These are phyloP conservation scores for Drosophila arawakana DNA, from an alignment of 1,140 invertebrate genomes.

Conservation along the genomic window DNA sequence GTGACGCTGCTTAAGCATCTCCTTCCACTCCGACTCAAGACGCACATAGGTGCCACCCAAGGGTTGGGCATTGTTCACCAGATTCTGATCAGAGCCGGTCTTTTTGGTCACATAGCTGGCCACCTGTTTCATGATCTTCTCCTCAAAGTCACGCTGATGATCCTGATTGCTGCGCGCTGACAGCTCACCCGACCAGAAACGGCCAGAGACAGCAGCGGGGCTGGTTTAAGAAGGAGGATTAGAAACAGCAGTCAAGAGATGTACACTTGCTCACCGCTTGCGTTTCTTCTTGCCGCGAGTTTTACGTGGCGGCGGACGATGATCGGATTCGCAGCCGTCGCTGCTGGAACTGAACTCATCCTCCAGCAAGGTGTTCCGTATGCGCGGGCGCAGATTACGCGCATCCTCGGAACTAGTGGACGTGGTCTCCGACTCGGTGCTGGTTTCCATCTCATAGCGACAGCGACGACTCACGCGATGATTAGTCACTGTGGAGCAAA, in stretches of 20 bases:
- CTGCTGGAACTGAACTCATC: constrained; percentile 74
- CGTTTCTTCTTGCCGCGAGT: constrained; percentile 63
- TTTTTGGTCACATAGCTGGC: constrained; percentile 86
- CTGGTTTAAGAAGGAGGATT: constrained; percentile 18
- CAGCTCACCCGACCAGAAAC: constrained; percentile 89
- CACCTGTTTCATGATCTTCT: constrained; percentile 89
- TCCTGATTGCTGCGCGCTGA: constrained; percentile 93
- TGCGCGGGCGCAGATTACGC: constrained; percentile 30
- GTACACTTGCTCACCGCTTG: constrained; percentile 43
- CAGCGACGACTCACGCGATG: constrained; percentile 63
- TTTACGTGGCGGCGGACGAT: constrained; percentile 56
- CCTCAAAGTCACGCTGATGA: constrained; percentile 92
- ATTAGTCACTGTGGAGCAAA: constrained; percentile 53
- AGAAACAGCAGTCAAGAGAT: neutral
- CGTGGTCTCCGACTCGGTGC: constrained; percentile 75
- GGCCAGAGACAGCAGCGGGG: constrained; percentile 78
- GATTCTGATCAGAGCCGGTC: constrained; percentile 67
- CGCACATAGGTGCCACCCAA: constrained; percentile 89
- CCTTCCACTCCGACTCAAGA: constrained; percentile 90
- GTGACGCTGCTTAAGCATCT: constrained; percentile 85
- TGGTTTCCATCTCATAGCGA: constrained; percentile 68
- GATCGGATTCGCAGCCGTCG: constrained; percentile 82
- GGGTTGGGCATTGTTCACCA: constrained; percentile 55
- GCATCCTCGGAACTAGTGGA: constrained; percentile 70
- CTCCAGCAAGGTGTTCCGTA: constrained; percentile 44